These are phyloP conservation scores for Dasypolia templi DNA, from an alignment of 2,888 invertebrate species.

Conservation along the genomic window DNA sequence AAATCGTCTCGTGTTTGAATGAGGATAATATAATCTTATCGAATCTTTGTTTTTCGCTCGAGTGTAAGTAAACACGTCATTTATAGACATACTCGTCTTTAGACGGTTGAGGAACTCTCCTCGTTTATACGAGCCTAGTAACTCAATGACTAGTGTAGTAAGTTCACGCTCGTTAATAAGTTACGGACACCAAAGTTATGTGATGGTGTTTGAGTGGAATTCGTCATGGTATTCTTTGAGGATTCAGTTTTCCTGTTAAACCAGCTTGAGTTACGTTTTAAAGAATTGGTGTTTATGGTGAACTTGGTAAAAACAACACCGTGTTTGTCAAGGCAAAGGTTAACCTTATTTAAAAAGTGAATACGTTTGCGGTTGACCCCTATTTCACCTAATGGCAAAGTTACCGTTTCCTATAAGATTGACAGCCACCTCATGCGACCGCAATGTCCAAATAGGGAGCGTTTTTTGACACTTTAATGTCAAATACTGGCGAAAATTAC, in stretches of 20 bases:
- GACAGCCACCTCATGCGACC: too few species aligned
- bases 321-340: neutral
- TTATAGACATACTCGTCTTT: too few species aligned
- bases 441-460: too few species aligned
- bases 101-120: neutral
- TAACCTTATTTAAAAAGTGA: neutral
- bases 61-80: neutral
- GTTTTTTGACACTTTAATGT: too few species aligned
- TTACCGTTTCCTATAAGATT: too few species aligned
- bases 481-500: too few species aligned
- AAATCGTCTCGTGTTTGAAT: neutral
- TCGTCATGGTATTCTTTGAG: slow-evolving; percentile 14
- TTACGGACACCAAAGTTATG: slow-evolving; percentile 18
- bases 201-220: slow-evolving; percentile 19
- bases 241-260: slow-evolving; percentile 7
- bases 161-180: slow-evolving; percentile 15
- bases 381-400: too few species aligned
- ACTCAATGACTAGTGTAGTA: slow-evolving; percentile 5
- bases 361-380: neutral
- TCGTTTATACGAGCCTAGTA: neutral
- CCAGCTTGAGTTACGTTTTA: slow-evolving; percentile 4
- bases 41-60: neutral
- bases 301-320: slow-evolving; percentile 5
- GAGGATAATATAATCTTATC: neutral
- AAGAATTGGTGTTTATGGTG: neutral